Evolutionary conservation across 2,888 invertebrate species (phyloP), one percentile per base, ranked within the genome.

Genomic region (Torymus auratus): DNA sequence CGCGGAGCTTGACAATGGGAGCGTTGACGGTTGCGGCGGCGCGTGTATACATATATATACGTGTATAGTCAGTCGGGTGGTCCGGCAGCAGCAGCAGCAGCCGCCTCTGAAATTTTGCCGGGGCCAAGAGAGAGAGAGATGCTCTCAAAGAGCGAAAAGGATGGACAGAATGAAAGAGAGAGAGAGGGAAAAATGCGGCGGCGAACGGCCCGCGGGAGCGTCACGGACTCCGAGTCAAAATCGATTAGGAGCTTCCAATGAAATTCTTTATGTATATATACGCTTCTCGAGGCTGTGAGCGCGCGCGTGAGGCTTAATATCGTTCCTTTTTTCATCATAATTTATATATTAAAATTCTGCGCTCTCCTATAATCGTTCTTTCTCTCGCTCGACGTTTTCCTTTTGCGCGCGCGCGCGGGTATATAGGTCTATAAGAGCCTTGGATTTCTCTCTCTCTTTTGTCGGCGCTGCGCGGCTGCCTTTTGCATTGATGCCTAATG

Each of bases 201-300:
- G 41, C 41, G 20, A 50, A 61, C 50, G 72, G 20, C 60, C 68
- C 23, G 68, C 73, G 67, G 78, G 74, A 80, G 70, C 80, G 80
- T 80, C 80, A 75, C 80, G 73, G 78, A 61, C 53, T 71, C 70
- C 70, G 77, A 79, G 79, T 74, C 78, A 41, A 83, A 83, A 83
- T 83, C 82, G 82, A 83, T 83, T 83, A 83, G 82, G 79, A 83
- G 78, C 82, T 83, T 78, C 80, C 82, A 83, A 81, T 78, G 82
- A 80, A 82, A 82, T 82, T 80, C 80, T 69, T 82, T 72, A 56
- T 69, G 53, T 53, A 20, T 78, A 28, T 28, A 28, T 41, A 41
- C 7, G 7, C 4, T 7, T 41, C 41, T 7, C 7, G 41, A 41
- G 41, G 41, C 41, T 41, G 7, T 41, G 7, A 1, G 41, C 41